Conservation (phyloP, 2,888 invertebrate species). For the Macrophya alboannulata region DNA sequence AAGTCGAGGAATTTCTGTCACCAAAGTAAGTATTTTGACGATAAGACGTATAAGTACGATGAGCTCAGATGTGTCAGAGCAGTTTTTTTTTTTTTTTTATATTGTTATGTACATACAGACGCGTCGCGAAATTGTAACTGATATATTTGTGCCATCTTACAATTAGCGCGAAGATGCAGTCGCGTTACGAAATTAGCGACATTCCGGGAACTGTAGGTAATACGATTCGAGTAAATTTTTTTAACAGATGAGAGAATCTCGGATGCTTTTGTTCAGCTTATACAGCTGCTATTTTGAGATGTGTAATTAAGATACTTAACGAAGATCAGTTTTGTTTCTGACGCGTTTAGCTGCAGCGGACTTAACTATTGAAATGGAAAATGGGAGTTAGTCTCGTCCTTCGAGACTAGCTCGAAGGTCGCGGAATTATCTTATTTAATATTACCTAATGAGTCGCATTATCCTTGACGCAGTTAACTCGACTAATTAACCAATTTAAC, state of each 20-base stretch:
- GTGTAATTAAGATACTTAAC: neutral
- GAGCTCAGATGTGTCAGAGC: slow-evolving; percentile 12
- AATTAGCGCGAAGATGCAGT: neutral
- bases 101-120: no score
- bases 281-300: no score
- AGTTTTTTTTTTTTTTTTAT: neutral
- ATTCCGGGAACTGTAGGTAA: neutral
- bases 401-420: neutral
- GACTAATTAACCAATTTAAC: slow-evolving; percentile 18
- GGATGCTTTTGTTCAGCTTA: neutral
- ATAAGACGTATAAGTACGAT: slow-evolving; percentile 16
- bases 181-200: neutral
- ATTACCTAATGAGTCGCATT: slow-evolving; percentile 1
- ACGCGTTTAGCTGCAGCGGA: neutral
- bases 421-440: slow-evolving; percentile 6
- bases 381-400: neutral
- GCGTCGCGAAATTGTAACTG: neutral
- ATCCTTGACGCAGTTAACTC: neutral
- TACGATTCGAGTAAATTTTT: neutral
- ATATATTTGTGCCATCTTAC: neutral
- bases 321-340: neutral
- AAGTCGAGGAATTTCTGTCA: neutral
- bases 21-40: neutral
- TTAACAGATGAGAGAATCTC: neutral
- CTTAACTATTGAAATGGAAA: slow-evolving; percentile 4